Conservation (phyloP, 2,888 invertebrate genomes). For the Luperina testacea region DNA sequence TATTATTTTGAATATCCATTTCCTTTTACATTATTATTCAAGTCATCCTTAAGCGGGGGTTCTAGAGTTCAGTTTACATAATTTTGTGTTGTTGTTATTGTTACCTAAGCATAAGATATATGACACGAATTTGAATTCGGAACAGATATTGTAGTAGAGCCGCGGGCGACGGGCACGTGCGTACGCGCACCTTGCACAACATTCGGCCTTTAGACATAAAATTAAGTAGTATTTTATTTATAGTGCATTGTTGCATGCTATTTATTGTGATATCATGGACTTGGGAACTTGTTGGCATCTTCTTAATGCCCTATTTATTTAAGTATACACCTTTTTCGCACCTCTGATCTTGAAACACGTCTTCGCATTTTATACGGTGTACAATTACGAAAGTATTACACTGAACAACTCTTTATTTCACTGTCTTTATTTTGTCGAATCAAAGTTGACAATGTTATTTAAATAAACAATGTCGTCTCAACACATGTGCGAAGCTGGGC, state of each 20-base stretch:
- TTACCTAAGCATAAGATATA: constrained; percentile 84
- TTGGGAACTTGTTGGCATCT: constrained; percentile 56
- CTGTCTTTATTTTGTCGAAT: constrained; percentile 50
- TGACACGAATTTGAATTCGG: constrained; percentile 89
- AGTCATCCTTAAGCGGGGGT: constrained; percentile 82
- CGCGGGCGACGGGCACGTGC: constrained; percentile 88
- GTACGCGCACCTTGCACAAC: constrained; percentile 88
- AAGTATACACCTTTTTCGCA: constrained; percentile 53
- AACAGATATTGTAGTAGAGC: constrained; percentile 85
- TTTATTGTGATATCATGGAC: constrained; percentile 61
- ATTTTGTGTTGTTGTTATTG: constrained; percentile 74
- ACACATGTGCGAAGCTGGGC: constrained; percentile 46
- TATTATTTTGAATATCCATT: constrained; percentile 90
- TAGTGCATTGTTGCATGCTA: constrained; percentile 73
- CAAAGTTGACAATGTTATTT: constrained; percentile 59
- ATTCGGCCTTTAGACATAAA: constrained; percentile 78
- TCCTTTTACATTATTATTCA: constrained; percentile 87
- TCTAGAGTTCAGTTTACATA: constrained; percentile 85
- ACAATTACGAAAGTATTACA: constrained; percentile 55
- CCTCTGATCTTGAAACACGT: constrained; percentile 52
- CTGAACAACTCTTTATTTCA: constrained; percentile 37
- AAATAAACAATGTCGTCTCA: constrained; percentile 52
- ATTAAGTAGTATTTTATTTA: constrained; percentile 81
- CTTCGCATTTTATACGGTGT: constrained; percentile 48
- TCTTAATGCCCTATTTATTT: constrained; percentile 59